Conservation (phyloP, 92 coral and sea anemone genomes). For the Parazoanthus atlanticus region DNA sequence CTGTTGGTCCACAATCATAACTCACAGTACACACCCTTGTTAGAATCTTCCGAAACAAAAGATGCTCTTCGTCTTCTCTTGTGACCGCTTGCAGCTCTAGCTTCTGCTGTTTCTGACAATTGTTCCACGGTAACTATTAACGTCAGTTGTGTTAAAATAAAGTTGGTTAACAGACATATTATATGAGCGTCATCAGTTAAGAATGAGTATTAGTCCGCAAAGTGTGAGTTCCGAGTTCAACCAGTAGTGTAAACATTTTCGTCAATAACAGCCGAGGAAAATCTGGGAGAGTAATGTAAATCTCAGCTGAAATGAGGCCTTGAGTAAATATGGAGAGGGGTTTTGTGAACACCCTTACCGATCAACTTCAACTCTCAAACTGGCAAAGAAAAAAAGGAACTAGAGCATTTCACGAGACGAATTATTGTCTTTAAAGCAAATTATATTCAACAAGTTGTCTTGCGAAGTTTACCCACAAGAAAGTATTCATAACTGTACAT, state of each 20-base stretch:
- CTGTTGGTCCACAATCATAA: slow-evolving; percentile 5
- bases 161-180: slow-evolving; percentile 1
- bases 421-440: no score
- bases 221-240: slow-evolving; percentile 9
- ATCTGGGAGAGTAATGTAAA: neutral
- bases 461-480: no score
- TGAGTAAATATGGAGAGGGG: neutral
- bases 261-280: neutral
- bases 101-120: slow-evolving; percentile 29
- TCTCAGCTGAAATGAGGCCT: no score
- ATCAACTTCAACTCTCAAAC: neutral
- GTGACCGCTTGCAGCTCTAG: slow-evolving; percentile 19
- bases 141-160: neutral
- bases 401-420: neutral
- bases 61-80: slow-evolving; percentile 38
- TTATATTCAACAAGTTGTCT: no score
- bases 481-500: no score
- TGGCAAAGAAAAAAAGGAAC: neutral
- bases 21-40: slow-evolving; percentile 46
- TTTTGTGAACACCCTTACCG: neutral
- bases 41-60: slow-evolving; percentile 45
- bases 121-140: slow-evolving; percentile 7
- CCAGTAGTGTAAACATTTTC: neutral
- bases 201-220: neutral
- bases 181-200: neutral